Conservation (phyloP, 2,888 invertebrate genomes). For the Eilema sororculum region DNA sequence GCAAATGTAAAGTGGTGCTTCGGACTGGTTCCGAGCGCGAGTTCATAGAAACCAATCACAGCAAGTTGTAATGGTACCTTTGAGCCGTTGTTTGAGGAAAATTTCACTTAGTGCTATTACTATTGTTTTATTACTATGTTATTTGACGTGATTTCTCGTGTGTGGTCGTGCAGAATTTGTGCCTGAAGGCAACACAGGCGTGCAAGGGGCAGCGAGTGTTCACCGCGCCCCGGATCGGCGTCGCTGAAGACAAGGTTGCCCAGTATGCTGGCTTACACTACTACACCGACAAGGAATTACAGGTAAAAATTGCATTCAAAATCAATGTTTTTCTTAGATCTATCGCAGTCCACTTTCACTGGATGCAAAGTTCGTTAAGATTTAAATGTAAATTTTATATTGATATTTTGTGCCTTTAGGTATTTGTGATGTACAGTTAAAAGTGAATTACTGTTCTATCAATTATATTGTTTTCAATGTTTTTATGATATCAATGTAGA, state of each 20-base stretch:
- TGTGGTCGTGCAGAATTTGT: slow-evolving; percentile 95
- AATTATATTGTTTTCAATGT: no score
- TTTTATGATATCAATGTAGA: no score
- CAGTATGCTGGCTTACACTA: slow-evolving; percentile 97
- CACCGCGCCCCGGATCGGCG: slow-evolving; percentile 94
- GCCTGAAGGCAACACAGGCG: slow-evolving; percentile 94
- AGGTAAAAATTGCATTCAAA: slow-evolving; percentile 79
- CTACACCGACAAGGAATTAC: slow-evolving; percentile 96
- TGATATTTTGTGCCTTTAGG: not conserved
- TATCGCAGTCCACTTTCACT: not conserved
- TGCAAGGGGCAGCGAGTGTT: slow-evolving; percentile 94
- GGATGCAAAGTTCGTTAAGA: not conserved
- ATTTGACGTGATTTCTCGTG: slow-evolving; percentile 64
- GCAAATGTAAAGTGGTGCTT: slow-evolving; percentile 43
- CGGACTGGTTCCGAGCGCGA: slow-evolving; percentile 27
- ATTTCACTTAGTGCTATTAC: slow-evolving; percentile 61
- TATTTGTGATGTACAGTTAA: no score
- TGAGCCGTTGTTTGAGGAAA: slow-evolving; percentile 64
- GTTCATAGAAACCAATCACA: slow-evolving; percentile 63
- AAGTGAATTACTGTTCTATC: no score
- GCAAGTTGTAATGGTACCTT: slow-evolving; percentile 56
- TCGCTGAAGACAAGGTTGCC: slow-evolving; percentile 96
- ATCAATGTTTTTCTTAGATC: not conserved
- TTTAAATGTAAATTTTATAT: not conserved
- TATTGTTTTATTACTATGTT: slow-evolving; percentile 51